Evolutionary conservation across 2,113 vertebrate species (phyloP), one percentile per base, ranked within the genome.

Genomic region (Cyprinodon brontotheroides): DNA sequence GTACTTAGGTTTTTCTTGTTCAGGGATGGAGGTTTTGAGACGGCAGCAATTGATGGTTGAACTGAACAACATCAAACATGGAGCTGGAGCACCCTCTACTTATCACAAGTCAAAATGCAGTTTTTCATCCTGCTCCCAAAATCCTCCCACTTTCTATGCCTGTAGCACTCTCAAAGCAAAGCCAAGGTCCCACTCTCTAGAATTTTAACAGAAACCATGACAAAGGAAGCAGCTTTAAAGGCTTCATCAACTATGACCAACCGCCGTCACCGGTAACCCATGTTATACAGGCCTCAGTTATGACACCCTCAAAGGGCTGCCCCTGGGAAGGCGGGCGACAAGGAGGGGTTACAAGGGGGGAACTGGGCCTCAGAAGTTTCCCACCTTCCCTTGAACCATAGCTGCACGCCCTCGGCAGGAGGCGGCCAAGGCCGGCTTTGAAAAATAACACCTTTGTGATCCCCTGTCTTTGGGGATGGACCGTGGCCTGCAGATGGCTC

Each of bases 391-490:
- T 96, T 94, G 95, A 97, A 96, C 96, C 95, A 74, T 94, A 95
- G 96, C 94, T 92, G 88, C 94, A 92, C 93, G 94, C 93, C 92
- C 96, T 93, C 96, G 90, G 94, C 96, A 95, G 97, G 97, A 96
- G 96, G 96, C 94, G 87, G 95, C 95, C 93, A 91, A 87, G 89
- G 86, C 81, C 93, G 88, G 96, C 97, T 99, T 98, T 98, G 96
- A 99, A 99, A 98, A 97, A 97, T 95, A 97, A 98, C 96, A 99
- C 97, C 96, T 98, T 97, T 96, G 96, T 97, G 97, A 97, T 97
- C 97, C 95, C 96, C 96, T 94, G 95, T 96, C 96, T 95, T 91
- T 95, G 89, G 93, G 95, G 95, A 97, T 96, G 95, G 95, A 96
- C 95, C 91, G 91, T 94, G 96, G 94, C 95, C 95, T 96, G 95